These are phyloP conservation scores for Cheilosia vernalis DNA, from an alignment of 2,888 invertebrate genomes.

Conservation along the genomic window DNA sequence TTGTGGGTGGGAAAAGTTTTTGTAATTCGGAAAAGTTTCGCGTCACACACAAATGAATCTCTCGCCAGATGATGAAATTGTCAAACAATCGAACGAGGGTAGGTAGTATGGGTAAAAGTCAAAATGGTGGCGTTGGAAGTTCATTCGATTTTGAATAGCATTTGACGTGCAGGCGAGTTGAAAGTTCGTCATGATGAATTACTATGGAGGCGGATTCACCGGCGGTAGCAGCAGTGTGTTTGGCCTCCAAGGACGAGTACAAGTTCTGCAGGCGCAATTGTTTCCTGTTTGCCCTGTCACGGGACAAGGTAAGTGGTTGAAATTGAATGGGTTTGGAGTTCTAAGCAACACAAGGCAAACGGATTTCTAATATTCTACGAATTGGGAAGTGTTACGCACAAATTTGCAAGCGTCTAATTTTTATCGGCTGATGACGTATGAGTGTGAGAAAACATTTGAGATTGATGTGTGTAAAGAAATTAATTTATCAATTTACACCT, in stretches of 20 bases:
- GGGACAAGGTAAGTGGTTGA: constrained; percentile 61
- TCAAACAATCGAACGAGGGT: no score
- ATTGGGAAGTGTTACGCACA: no score
- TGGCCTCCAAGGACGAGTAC: constrained; percentile 80
- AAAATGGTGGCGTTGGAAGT: constrained; percentile 45
- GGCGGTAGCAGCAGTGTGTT: constrained; percentile 66
- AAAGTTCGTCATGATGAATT: constrained; percentile 64
- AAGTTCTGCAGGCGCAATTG: constrained; percentile 82
- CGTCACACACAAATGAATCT: constrained; percentile 16
- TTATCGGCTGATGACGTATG: no score
- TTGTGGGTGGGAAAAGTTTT: constrained; percentile 55
- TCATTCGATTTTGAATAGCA: not conserved
- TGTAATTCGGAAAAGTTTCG: constrained; percentile 36
- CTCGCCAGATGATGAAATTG: constrained; percentile 43
- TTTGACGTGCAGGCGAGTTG: constrained; percentile 31
- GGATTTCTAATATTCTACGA: not conserved
- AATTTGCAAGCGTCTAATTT: no score
- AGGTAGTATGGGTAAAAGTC: constrained; percentile 21
- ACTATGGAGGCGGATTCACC: constrained; percentile 48
- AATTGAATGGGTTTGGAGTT: not conserved
- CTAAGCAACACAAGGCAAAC: not conserved
- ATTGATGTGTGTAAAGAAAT: no score
- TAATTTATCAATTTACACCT: no score
- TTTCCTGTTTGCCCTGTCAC: constrained; percentile 83
- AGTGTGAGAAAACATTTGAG: no score